phyloP scores from a whole-genome alignment of 2,888 invertebrate species.

The Aethes cnicana region DNA sequence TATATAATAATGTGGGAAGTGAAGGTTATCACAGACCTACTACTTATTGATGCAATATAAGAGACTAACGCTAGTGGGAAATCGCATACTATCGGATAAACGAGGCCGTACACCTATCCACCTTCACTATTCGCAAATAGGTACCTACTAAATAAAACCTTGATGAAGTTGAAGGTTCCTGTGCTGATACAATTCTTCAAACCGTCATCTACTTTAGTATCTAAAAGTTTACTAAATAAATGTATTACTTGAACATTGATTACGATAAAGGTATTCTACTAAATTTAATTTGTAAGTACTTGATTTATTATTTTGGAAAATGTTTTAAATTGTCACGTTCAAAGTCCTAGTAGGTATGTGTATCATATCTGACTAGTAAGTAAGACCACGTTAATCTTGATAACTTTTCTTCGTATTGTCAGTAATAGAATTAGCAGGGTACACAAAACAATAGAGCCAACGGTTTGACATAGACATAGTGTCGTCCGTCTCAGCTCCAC shows the following conservation, averaged over 20 bases:
- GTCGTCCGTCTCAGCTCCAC: slow-evolving; percentile 27
- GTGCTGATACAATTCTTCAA: no score
- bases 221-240: no score
- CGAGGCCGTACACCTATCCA: background rate
- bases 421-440: background rate
- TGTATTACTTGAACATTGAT: no score
- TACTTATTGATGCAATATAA: background rate
- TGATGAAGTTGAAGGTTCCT: background rate
- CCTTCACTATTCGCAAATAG: slow-evolving; percentile 3
- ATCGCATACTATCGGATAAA: background rate
- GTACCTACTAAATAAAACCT: background rate
- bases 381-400: background rate
- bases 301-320: no score
- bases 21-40: slow-evolving; percentile 1
- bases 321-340: no score
- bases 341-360: no score
- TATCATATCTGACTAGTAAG: no score
- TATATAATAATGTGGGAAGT: no score
- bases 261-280: no score
- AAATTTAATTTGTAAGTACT: no score
- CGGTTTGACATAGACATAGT: background rate
- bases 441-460: background rate
- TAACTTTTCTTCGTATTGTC: slow-evolving; percentile 1
- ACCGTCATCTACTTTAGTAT: no score
- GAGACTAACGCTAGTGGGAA: background rate